A percentile compares a stretch with the other conserved stretches of the same genome.
These are phyloP conservation scores for Telmatherina bonti DNA, from an alignment of 2,797 vertebrate species.

Conservation along the genomic window DNA sequence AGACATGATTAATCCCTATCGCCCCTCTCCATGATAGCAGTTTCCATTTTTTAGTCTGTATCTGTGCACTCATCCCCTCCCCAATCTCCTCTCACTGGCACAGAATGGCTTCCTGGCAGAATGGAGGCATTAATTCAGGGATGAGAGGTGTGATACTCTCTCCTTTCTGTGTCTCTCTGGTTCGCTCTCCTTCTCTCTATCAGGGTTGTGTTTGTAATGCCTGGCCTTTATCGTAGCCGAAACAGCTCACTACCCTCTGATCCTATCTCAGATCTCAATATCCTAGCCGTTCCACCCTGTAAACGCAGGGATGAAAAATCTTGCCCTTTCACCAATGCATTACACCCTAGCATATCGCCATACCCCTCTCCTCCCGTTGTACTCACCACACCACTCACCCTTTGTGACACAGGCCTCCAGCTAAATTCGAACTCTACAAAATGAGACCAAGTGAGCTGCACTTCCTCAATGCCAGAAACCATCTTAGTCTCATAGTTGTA, in stretches of 20 bases:
- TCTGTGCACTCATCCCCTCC: constrained; percentile 80
- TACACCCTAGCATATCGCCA: constrained; percentile 77
- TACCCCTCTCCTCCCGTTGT: constrained; percentile 69
- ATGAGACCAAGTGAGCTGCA: constrained; percentile 72
- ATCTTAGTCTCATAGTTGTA: constrained; percentile 79
- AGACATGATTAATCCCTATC: constrained; percentile 82
- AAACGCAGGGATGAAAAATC: constrained; percentile 84
- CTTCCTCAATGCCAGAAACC: constrained; percentile 72
- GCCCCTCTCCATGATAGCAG: constrained; percentile 67
- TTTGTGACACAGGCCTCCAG: constrained; percentile 79
- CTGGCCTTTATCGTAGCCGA: constrained; percentile 82
- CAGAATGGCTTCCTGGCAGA: constrained; percentile 81
- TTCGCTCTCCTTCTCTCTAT: constrained; percentile 53
- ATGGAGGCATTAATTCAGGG: constrained; percentile 84
- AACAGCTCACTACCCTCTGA: constrained; percentile 84
- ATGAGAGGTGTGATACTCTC: constrained; percentile 80
- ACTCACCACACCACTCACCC: constrained; percentile 76
- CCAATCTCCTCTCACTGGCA: constrained; percentile 82
- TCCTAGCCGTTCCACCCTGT: constrained; percentile 83
- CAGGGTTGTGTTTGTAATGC: constrained; percentile 78
- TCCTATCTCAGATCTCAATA: constrained; percentile 85
- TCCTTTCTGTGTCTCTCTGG: constrained; percentile 41
- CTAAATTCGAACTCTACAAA: constrained; percentile 75
- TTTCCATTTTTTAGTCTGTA: constrained; percentile 81
- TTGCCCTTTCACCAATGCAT: constrained; percentile 81